Evolutionary conservation across 2,888 invertebrate genomes (phyloP).

Genomic region (Conistra vaccinii): DNA sequence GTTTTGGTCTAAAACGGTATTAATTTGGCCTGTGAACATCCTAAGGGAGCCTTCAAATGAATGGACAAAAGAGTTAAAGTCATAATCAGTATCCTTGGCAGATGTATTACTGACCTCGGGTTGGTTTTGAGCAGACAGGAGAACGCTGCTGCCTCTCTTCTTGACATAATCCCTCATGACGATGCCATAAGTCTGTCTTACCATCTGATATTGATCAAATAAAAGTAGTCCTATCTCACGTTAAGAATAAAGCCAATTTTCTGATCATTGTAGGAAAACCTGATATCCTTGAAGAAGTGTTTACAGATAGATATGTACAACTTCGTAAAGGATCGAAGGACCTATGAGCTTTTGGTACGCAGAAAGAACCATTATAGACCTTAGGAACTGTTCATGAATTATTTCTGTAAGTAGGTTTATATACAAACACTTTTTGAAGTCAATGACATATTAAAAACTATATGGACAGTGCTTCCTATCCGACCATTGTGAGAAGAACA

Average conservation of each 20-base stretch:
- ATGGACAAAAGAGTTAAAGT: too few relatives aligned
- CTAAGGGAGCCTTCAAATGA: background rate
- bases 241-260: background rate
- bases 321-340: background rate
- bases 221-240: background rate
- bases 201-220: background rate
- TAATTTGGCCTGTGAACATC: background rate
- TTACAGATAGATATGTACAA: background rate
- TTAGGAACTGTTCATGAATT: background rate
- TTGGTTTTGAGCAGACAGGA: background rate
- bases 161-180: conserved; percentile 1
- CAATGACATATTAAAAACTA: background rate
- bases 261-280: background rate
- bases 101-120: background rate
- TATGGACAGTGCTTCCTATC: too few relatives aligned
- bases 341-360: too few relatives aligned
- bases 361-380: background rate
- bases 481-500: background rate
- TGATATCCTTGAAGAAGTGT: background rate
- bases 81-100: background rate
- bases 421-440: background rate
- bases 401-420: too few relatives aligned
- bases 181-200: background rate
- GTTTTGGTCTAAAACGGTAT: conserved; percentile 23
- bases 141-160: too few relatives aligned